Base-by-base conservation (phyloP, 2,797 vertebrate species). In the Clamator glandarius region DNA sequence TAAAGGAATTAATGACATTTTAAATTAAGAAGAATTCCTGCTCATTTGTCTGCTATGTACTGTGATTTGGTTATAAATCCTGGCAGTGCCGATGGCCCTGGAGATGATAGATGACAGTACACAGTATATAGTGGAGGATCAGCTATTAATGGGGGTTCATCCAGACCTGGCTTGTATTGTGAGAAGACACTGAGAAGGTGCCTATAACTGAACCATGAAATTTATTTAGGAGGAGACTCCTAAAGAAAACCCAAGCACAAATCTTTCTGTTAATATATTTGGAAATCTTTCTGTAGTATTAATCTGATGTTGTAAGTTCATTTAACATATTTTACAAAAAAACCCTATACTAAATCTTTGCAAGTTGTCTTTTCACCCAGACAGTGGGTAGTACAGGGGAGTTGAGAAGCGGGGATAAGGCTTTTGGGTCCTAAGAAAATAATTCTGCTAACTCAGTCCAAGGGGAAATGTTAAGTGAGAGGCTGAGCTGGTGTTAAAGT, bases 11-110 rank as follows among this genome's bases (percentile, higher is more conserved):
- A 86, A 89, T 82, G 73, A 28, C 44, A 51, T 76, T 68, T 75
- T 76, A 80, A 95, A 84, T 93, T 16, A 77, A 67, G 69, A 83
- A 76, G 55, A 86, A 70, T 46, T 68, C 84, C 87, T 84, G 29
- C 28, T 87, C 20, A 1, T 92, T 87, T 89, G 12, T 89, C 78
- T 77, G 21, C 79, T 92, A 61, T 0, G 11, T 73, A 64, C 63
- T 13, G 2, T 84, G 42, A 83, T 73, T 89, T 62, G 58, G 83
- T 95, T 87, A 68, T 20, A 84, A 84, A 54, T 44, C 57, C 44
- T 36, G 46, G 51, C 88, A 72, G 35, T 68, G 59, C 61, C 3
- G 4, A 41, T 70, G 67, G 41, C 57, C 36, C 44, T 62, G 80
- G 42, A 70, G 77, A 52, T 77, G 83, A 67, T 2, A 51, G 44